Percentiles rank a stretch among this genome's conserved stretches.
phyloP scores from a whole-genome alignment of 2,797 vertebrate species.

The Eulemur albifrons region DNA sequence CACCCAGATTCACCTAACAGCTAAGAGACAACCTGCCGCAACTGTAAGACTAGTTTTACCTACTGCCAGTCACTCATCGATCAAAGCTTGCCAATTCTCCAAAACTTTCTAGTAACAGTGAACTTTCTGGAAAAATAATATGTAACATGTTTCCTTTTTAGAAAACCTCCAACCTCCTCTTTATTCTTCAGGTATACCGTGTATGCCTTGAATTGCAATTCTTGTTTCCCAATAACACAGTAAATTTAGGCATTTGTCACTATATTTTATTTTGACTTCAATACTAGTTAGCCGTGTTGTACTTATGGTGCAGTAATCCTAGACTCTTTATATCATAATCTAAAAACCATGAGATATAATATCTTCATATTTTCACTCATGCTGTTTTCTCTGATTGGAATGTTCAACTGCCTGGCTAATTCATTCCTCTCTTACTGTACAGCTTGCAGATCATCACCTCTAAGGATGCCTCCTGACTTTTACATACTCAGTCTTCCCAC shows the following conservation, averaged over 20 bases:
- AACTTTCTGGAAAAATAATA: background rate
- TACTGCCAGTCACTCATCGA: background rate
- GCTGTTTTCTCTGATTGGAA: background rate
- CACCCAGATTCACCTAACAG: background rate
- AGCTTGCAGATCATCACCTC: background rate
- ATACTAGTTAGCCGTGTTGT: background rate
- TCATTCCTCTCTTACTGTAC: background rate
- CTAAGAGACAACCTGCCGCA: background rate
- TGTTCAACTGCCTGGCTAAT: background rate
- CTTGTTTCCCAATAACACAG: background rate
- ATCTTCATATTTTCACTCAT: background rate
- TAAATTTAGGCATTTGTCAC: background rate
- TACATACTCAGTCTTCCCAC: background rate
- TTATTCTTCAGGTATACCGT: background rate
- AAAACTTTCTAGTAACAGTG: background rate
- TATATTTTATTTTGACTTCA: background rate
- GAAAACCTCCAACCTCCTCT: background rate
- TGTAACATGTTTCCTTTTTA: background rate
- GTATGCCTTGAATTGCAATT: background rate
- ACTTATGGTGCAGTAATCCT: accelerated
- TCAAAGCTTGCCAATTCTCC: background rate
- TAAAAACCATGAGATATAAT: background rate
- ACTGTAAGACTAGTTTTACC: background rate
- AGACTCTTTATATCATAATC: background rate
- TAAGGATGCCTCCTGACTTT: background rate